Conservation (phyloP, 2,888 invertebrate genomes). For the Capitulum mitella region DNA sequence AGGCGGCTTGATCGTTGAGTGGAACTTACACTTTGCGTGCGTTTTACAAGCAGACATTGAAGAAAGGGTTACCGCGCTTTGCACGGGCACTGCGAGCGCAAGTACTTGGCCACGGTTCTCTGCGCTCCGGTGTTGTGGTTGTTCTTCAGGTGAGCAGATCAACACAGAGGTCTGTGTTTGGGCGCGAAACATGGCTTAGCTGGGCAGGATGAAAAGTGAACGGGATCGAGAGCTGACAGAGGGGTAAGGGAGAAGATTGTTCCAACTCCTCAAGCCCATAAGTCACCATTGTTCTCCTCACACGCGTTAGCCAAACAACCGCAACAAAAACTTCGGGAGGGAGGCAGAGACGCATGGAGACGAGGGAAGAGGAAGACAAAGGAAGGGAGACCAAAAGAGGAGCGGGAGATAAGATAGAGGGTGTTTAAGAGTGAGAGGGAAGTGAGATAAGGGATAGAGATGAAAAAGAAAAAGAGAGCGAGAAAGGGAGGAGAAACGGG, state of each 20-base stretch:
- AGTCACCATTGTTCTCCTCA: background rate
- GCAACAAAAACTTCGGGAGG: background rate
- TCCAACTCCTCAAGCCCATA: background rate
- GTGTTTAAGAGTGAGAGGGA: background rate
- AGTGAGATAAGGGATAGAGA: background rate
- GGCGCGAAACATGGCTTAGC: background rate
- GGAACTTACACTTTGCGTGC: too few species aligned
- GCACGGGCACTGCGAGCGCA: too few species aligned
- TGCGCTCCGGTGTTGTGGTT: too few species aligned
- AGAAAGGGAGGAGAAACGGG: too few species aligned
- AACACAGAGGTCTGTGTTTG: too few species aligned
- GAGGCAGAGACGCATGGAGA: slow-evolving; percentile 3
- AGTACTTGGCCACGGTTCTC: too few species aligned
- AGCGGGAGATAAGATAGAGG: background rate
- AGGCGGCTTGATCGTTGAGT: too few species aligned
- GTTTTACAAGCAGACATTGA: too few species aligned
- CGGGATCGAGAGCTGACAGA: background rate
- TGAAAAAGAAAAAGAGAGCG: too few species aligned
- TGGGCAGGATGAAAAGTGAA: background rate
- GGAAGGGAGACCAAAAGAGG: background rate
- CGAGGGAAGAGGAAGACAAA: background rate
- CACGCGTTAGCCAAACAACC: background rate
- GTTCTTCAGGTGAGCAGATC: too few species aligned
- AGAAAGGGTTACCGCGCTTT: too few species aligned
- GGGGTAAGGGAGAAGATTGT: background rate